Evolutionary conservation across 2,888 invertebrate genomes (phyloP), one percentile per base, ranked within the genome.

Genomic region (Muschampia plurimacula): DNA sequence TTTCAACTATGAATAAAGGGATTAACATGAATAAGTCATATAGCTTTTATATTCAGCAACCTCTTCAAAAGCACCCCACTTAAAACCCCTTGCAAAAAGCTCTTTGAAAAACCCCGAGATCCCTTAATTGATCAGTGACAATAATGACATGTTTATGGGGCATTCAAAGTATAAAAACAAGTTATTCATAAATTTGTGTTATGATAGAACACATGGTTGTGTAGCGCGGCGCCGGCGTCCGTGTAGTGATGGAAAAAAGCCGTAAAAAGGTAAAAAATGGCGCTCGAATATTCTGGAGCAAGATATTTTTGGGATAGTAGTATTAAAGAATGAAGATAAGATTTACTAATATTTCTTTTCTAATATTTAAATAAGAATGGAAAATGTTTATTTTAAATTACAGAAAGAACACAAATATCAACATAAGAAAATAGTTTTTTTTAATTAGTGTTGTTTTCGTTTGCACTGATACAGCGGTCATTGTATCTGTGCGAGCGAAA

Each of bases 141-240:
- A 90, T 90, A 90, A 91, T 89, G 91, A 90, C 90, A 92, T 92
- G 89, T 90, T 91, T 91, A 90, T 90, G 86, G 84, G 78, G 74
- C 74, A 67, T 67, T 66, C 55, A 72, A 39, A 15, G 3, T 59
- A 73, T 79, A 89, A 36, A 88, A 83, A 79, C 74, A 75, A 77
- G 77, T 86, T 87, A 89, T 90, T 91, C 91, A 90, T 91, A 90
- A 87, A 90, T 87, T 85, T 86, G 83, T 88, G 89, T 86, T 84
- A 85, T 55, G 84, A 88, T 89, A 88, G 86, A 71, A 76, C 85
- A 83, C 41, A 15, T 55, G 41, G 55, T 83, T 79, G 79, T 84
- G 84, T 86, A 87, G 75, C 82, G 81, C 90, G 93, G 92, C 93
- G 93, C 93, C 93, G 92, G 84, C 67, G 80, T 32, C 77, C 89